These are phyloP conservation scores for Sarotherodon lohbergeri DNA, from an alignment of 2,113 vertebrate species.

Conservation along the genomic window DNA sequence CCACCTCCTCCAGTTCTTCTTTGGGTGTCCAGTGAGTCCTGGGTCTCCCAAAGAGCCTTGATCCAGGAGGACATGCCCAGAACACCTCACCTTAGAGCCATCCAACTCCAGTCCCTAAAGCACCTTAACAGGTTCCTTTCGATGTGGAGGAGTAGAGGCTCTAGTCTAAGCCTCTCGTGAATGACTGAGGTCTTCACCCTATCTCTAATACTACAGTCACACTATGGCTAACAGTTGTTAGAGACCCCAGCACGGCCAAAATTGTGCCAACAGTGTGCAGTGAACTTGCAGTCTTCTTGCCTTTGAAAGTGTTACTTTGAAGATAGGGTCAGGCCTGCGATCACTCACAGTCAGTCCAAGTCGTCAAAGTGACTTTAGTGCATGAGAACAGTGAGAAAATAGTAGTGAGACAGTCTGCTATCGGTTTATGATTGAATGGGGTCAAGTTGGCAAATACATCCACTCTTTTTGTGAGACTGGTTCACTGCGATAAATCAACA, in stretches of 20 bases:
- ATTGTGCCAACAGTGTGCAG: background rate
- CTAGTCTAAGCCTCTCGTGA: background rate
- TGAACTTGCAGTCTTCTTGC: background rate
- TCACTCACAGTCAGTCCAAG: background rate
- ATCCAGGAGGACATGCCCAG: background rate
- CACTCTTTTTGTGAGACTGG: background rate
- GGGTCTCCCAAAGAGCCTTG: fast-evolving
- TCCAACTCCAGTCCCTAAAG: background rate
- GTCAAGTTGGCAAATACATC: background rate
- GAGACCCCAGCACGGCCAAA: background rate
- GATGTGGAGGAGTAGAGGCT: background rate
- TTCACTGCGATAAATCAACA: background rate
- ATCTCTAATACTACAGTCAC: background rate
- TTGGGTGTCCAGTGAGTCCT: background rate
- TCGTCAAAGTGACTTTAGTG: background rate
- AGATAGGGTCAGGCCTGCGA: background rate
- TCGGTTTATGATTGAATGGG: background rate
- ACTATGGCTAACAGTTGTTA: background rate
- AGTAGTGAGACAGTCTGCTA: background rate
- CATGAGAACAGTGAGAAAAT: background rate
- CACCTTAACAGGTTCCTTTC: background rate
- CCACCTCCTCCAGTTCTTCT: background rate
- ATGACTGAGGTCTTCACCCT: background rate
- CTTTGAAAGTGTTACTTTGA: background rate
- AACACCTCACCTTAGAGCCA: background rate